Conservation (phyloP, 2,113 vertebrate genomes). For the Capra hircus region DNA sequence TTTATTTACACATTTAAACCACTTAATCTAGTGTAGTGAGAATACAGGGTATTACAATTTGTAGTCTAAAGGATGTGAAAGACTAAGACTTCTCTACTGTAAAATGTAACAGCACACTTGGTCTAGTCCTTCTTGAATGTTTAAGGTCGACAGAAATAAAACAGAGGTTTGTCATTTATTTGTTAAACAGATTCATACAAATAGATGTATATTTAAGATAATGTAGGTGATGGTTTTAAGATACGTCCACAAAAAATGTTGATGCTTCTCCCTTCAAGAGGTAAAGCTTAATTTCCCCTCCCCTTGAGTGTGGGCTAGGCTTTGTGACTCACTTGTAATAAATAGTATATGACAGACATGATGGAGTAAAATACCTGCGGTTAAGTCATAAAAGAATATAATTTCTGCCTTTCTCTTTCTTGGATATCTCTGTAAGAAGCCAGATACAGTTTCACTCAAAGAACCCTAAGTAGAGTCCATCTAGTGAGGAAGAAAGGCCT, state of each 20-base stretch:
- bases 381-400: not conserved
- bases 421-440: not conserved
- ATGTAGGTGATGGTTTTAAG: not conserved
- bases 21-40: not conserved
- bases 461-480: not conserved
- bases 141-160: not conserved
- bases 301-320: not conserved
- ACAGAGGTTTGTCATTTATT: not conserved
- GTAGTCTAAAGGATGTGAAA: not conserved
- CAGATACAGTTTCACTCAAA: not conserved
- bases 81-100: not conserved
- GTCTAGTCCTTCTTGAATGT: not conserved
- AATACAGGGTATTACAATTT: not conserved
- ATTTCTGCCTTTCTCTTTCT: not conserved
- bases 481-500: not conserved
- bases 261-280: not conserved
- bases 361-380: not conserved
- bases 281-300: not conserved
- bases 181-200: conserved; percentile 2
- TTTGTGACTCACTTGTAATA: not conserved
- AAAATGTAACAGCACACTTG: not conserved
- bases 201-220: not conserved
- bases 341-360: not conserved
- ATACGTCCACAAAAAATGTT: not conserved
- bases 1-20: conserved; percentile 19